Base-by-base conservation (phyloP, 2,113 vertebrate species). In the Calonectris borealis region DNA sequence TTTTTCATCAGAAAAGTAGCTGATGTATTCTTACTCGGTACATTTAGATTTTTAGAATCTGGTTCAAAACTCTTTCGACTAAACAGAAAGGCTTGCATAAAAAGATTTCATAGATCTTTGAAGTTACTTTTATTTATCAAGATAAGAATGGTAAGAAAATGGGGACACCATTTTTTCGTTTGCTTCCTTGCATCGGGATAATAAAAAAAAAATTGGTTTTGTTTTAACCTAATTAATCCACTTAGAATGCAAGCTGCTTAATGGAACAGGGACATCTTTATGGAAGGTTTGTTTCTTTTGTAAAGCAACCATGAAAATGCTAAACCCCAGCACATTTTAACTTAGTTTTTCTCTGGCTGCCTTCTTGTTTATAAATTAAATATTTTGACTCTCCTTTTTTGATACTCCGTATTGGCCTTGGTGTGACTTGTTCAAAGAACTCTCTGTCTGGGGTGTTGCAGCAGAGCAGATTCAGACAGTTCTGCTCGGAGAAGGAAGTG, bases 401-500 rank as follows among this genome's bases (percentile, higher is more conserved):
- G 80, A 93, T 95, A 87, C 76, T 96, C 51, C 86, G 93, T 90
- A 31, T 70, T 98, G 96, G 64, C 96, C 93, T 91, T 96, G 86
- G 85, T 96, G 94, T 97, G 97, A 96, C 95, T 96, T 96, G 84
- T 97, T 94, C 96, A 96, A 96, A 97, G 96, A 91, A 86, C 83
- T 94, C 91, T 94, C 85, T 97, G 91, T 97, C 96, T 95, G 83
- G 97, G 95, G 88, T 79, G 86, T 96, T 97, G 93, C 95, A 96
- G 97, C 96, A 88, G 79, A 93, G 96, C 95, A 97, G 89, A 97
- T 95, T 97, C 96, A 97, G 97, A 98, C 96, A 93, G 93, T 91
- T 98, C 97, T 96, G 96, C 97, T 95, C 84, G 14, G 97, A 98
- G 97, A 98, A 98, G 98, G 98, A 99, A 99, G 98, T 97, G 96